Percentiles rank a stretch among this genome's conserved stretches.
Evolutionary conservation across 2,113 vertebrate species (phyloP).

Genomic region (Labeo rohita): DNA sequence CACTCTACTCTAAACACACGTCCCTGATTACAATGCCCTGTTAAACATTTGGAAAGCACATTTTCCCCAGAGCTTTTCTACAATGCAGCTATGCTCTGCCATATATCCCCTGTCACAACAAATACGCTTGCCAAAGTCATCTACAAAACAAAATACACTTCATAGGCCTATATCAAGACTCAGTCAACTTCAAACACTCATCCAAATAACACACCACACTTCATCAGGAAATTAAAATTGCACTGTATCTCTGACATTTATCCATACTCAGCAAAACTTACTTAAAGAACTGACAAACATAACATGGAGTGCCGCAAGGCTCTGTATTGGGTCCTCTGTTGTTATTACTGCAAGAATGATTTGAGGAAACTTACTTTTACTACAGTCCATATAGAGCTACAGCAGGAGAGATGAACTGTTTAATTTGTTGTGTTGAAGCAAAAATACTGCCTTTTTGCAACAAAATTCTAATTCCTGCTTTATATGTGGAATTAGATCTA

Average conservation of each 20-base stretch:
- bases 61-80: neutral
- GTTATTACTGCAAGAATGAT: too few species aligned
- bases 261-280: neutral
- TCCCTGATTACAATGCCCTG: conserved; percentile 1
- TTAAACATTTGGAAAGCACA: neutral
- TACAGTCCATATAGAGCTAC: too few species aligned
- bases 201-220: neutral
- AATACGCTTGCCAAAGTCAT: neutral
- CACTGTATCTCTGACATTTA: neutral
- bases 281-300: too few species aligned
- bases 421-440: too few species aligned
- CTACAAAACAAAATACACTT: neutral
- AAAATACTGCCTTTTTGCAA: too few species aligned
- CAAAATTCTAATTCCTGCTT: too few species aligned
- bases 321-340: too few species aligned
- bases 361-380: too few species aligned
- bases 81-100: neutral
- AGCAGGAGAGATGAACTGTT: too few species aligned
- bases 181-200: neutral
- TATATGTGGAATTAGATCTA: too few species aligned
- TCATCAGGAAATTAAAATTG: neutral
- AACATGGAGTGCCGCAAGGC: too few species aligned
- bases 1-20: neutral
- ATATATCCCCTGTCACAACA: neutral
- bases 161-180: neutral